A percentile compares a stretch with the other conserved stretches of the same genome.
Evolutionary conservation across 2,113 vertebrate species (phyloP).

Genomic region (Mobula birostris): DNA sequence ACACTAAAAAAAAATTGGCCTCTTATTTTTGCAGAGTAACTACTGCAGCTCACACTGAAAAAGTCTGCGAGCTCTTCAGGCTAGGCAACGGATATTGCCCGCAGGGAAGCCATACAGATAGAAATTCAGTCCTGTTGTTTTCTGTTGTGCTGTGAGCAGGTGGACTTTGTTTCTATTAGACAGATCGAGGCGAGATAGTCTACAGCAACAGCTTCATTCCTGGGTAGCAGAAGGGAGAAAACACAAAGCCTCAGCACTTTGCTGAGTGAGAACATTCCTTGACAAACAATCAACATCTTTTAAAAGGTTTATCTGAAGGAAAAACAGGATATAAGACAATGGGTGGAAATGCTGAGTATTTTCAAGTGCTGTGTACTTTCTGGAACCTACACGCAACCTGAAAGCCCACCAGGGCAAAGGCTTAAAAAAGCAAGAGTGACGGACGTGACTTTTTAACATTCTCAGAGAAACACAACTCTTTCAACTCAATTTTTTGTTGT

Average conservation of each 20-base stretch:
- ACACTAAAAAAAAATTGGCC: neutral
- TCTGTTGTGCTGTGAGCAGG: neutral
- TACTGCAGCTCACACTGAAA: neutral
- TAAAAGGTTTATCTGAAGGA: neutral
- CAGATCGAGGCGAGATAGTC: neutral
- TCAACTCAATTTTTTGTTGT: neutral
- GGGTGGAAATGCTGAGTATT: neutral
- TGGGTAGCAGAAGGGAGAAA: neutral
- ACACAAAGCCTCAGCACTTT: neutral
- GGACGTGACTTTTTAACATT: neutral
- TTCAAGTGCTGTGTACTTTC: neutral
- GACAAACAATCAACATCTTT: neutral
- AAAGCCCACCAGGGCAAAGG: neutral
- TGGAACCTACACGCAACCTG: neutral
- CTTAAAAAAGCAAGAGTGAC: neutral
- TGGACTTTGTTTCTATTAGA: neutral
- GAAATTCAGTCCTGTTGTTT: too few species aligned
- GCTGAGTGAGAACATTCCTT: too few species aligned
- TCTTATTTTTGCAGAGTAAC: neutral
- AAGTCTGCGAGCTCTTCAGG: neutral
- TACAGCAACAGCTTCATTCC: neutral
- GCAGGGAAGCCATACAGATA: too few species aligned
- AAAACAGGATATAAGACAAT: conserved; percentile 16
- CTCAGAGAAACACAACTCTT: neutral
- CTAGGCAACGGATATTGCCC: too few species aligned